Percentiles rank a stretch among this genome's conserved stretches.
Evolutionary conservation across 1,140 invertebrate species (phyloP).

Genomic region (Brachionus rubens): DNA sequence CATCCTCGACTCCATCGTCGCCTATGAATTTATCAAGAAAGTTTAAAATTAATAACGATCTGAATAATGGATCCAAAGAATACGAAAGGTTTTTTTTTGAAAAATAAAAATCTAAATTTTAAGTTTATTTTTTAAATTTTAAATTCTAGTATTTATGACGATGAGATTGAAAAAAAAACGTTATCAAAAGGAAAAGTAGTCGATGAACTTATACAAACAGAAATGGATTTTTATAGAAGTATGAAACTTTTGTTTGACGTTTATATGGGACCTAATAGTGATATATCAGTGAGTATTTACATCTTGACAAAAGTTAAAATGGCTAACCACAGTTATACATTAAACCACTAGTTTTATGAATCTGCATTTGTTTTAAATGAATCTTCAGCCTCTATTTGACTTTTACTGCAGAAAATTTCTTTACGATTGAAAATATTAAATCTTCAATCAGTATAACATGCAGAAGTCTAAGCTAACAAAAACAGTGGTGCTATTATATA

Average conservation of each 20-base stretch:
- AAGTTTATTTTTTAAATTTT: background rate
- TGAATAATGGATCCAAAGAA: background rate
- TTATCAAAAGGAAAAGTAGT: slow-evolving; percentile 16
- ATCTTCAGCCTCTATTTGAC: too few relatives aligned
- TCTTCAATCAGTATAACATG: too few relatives aligned
- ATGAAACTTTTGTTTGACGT: slow-evolving; percentile 34
- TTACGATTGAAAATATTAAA: too few relatives aligned
- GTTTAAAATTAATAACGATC: background rate
- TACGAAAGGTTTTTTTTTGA: background rate
- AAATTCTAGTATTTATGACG: background rate
- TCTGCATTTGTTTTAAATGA: too few relatives aligned
- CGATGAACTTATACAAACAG: slow-evolving; percentile 41
- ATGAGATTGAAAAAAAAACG: background rate
- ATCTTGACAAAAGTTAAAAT: too few relatives aligned
- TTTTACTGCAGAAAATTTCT: too few relatives aligned
- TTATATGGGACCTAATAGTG: slow-evolving; percentile 7
- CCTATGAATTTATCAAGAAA: background rate
- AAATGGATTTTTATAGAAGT: slow-evolving; percentile 40
- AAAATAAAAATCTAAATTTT: background rate
- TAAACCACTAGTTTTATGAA: too few relatives aligned
- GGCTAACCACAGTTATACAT: too few relatives aligned
- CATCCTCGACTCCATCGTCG: background rate
- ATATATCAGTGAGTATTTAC: background rate
- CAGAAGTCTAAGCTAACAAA: too few relatives aligned
- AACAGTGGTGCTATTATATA: too few relatives aligned